Evolutionary conservation across 2,113 vertebrate genomes (phyloP), one percentile per base, ranked within the genome.

Genomic region (Gallinago jamesoni): DNA sequence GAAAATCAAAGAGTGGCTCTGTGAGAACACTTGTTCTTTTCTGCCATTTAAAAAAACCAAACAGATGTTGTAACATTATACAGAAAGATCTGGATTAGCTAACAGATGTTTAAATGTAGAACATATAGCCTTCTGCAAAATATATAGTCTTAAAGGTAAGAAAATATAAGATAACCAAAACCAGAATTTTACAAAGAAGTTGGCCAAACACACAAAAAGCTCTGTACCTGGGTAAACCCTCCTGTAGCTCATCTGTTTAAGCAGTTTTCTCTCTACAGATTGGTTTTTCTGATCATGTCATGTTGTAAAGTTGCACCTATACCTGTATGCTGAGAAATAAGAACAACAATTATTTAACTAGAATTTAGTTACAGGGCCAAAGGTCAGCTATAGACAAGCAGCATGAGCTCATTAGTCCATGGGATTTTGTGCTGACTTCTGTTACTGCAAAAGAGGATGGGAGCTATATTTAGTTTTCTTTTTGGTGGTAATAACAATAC

Each of bases 1-100:
- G 50, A 84, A 96, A 95, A 81, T 89, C 89, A 94, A 94, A 95
- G 92, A 43, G 43, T 39, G 48, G 3, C 52, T 90, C 72, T 64
- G 17, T 76, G 64, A 95, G 76, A 96, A 67, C 55, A 56, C 72
- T 88, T 80, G 55, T 67, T 93, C n/a, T 90, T 92, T 85, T 89
- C 76, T 93, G 33, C 47, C 56, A 31, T 91, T 93, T 31, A 66
- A 84, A 90, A 84, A 84, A 47, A 74, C 14, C 41, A 24, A 0
- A 0, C 52, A 83, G 55, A 72, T 89, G 83, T 74, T 94, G 14
- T 89, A 94, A 45, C 62, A 53, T 93, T 74, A 75, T 64, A 64
- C 47, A 91, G 56, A 87, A 90, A 72, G 64, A 81, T 75, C 39
- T 89, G 56, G 67, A 84, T 89, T 86, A 86, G 19, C 72, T 90